These are phyloP conservation scores for Parapsyche elsis DNA, from an alignment of 1,140 invertebrate genomes.

Conservation along the genomic window DNA sequence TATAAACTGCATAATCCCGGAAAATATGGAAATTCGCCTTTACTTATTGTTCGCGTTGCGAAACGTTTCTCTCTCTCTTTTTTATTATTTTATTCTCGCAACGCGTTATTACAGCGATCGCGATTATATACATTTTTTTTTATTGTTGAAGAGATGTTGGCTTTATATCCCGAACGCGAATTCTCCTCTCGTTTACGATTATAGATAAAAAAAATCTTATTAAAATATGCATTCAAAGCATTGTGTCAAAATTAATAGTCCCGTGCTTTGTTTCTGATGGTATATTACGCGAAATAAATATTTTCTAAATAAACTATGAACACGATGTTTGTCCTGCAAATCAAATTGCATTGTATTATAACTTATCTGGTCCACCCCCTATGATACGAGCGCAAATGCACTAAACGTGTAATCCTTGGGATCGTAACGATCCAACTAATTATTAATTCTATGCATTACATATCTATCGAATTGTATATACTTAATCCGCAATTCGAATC, in stretches of 20 bases:
- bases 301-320: too few species aligned
- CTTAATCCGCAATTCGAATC: not conserved
- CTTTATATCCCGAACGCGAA: slow-evolving; percentile 3
- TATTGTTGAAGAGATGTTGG: slow-evolving; percentile 18
- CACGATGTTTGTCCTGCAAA: too few species aligned
- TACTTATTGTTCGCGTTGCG: slow-evolving; percentile 40
- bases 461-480: not conserved
- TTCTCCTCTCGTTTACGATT: slow-evolving; percentile 24
- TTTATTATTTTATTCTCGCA: slow-evolving; percentile 48
- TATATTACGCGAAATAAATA: not conserved
- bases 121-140: slow-evolving; percentile 44
- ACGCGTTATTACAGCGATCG: slow-evolving; percentile 38
- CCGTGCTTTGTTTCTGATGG: not conserved
- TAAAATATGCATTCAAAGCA: not conserved
- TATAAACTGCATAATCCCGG: slow-evolving; percentile 56
- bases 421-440: slow-evolving; percentile 47
- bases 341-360: too few species aligned
- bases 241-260: not conserved
- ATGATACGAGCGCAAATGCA: slow-evolving; percentile 49
- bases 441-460: slow-evolving; percentile 7
- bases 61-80: not conserved
- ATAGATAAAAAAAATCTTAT: slow-evolving; percentile 38
- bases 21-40: slow-evolving; percentile 55
- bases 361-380: not conserved
- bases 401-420: slow-evolving; percentile 55